Evolutionary conservation across 2,797 vertebrate species (phyloP), one percentile per base, ranked within the genome.

Genomic region (Rhinatrema bivittatum): DNA sequence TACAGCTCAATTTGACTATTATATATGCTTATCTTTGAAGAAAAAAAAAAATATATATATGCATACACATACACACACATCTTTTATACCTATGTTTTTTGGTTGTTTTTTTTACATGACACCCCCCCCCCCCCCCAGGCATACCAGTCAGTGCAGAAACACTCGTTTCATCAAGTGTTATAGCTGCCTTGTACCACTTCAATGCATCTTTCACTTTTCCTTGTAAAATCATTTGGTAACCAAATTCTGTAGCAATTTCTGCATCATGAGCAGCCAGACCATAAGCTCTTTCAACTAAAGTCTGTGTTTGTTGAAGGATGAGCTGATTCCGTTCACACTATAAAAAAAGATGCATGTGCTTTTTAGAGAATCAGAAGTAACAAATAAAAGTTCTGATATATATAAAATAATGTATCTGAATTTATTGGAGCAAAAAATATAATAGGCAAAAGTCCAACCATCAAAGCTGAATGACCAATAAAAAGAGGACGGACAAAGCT

Each of bases 201-300:
- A 79, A 55, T 25, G 96, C 92, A 43, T 96, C 95, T 51, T 90
- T 95, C 28, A 82, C 46, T 45, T 78, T 86, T 20, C 87, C 91
- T 70, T 87, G 88, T 46, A 98, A 82, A 48, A 93, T 74, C 81
- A 94, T 84, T 63, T 93, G 93, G 62, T 93, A 94, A 51, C 94
- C 95, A 58, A 97, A 75, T 68, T 99, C 95, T 16, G 88, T 90
- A 60, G 93, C 94, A 60, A 93, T 78, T 58, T 94, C 89, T 4
- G 93, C 81, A 60, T 87, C 78, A 4, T 81, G 68, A 1, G 89
- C 62, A 15, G 67, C 72, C 67, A 86, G 51, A 26, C 66, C 69
- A 46, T 87, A 89, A 19, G 94, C 91, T 65, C 65, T 86, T 54
- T 98, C 88, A 53, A 97, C 72, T 71, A 99, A 80, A n/a, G 53